phyloP scores from a whole-genome alignment of 2,113 vertebrate species.

The Malurus elegans region DNA sequence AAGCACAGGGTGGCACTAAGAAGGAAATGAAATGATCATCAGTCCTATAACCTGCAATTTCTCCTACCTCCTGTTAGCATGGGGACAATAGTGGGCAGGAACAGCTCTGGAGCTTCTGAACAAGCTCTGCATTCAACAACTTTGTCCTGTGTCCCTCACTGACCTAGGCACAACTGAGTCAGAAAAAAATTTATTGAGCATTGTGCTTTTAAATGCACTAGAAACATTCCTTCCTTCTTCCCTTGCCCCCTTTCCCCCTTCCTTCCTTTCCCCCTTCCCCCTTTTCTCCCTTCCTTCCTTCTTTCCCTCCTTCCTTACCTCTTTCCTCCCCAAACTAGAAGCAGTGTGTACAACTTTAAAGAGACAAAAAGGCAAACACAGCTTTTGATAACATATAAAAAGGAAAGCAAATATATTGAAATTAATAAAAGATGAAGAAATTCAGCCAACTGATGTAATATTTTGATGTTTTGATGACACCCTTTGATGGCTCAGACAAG shows the following conservation, averaged over 20 bases:
- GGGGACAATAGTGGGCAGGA: not conserved
- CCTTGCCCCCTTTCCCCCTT: not conserved
- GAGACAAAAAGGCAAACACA: not conserved
- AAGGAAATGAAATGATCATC: not conserved
- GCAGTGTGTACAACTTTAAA: not conserved
- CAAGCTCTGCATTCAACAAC: not conserved
- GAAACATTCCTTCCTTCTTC: not conserved
- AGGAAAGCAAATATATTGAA: not conserved
- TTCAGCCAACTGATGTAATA: not conserved
- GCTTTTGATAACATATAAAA: not conserved
- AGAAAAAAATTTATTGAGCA: not conserved
- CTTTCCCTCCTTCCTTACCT: not conserved
- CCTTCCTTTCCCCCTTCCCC: not conserved
- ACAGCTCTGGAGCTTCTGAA: not conserved
- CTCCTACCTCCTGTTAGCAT: not conserved
- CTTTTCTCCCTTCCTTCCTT: not conserved
- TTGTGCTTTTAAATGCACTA: not conserved
- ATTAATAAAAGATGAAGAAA: constrained; percentile 23
- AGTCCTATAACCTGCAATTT: not conserved
- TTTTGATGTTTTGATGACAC: not conserved
- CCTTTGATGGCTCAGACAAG: not conserved
- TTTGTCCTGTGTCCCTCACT: not conserved
- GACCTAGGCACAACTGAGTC: not conserved
- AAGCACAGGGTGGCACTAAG: not conserved
- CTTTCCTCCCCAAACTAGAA: not conserved